A percentile compares a stretch with the other conserved stretches of the same genome.
phyloP scores from a whole-genome alignment of 2,797 vertebrate genomes.

The Sebastiscus tertius region DNA sequence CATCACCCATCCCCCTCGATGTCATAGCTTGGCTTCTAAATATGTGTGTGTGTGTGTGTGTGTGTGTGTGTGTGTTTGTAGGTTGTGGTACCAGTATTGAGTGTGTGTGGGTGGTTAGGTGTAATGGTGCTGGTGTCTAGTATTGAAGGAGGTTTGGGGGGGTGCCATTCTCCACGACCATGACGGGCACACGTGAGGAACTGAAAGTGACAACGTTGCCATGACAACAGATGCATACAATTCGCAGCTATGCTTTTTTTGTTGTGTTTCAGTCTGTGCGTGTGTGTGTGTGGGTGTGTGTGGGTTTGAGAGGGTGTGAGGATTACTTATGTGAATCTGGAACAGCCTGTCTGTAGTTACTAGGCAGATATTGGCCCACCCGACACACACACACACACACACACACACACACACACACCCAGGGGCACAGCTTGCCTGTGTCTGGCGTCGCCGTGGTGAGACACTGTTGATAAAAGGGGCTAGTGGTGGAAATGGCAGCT shows the following conservation, averaged over 20 bases:
- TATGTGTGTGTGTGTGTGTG: conserved; percentile 23
- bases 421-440: conserved; percentile 63
- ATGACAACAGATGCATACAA: conserved; percentile 53
- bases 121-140: conserved; percentile 8
- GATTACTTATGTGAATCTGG: conserved; percentile 72
- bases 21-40: conserved; percentile 47
- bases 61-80: conserved; percentile 40
- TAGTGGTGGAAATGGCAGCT: conserved; percentile 71
- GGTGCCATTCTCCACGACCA: conserved; percentile 14
- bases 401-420: conserved; percentile 46
- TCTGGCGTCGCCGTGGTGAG: conserved; percentile 63
- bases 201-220: conserved; percentile 45
- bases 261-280: conserved; percentile 10
- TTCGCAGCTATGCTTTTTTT: conserved; percentile 23
- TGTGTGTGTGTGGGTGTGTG: not conserved
- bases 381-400: conserved; percentile 35
- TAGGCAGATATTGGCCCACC: conserved; percentile 69
- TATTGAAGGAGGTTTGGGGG: not conserved
- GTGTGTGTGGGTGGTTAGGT: conserved; percentile 19
- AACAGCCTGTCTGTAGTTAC: conserved; percentile 71
- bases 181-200: conserved; percentile 44
- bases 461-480: conserved; percentile 72
- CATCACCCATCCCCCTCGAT: conserved; percentile 68
- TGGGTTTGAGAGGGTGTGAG: conserved; percentile 10
- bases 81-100: not conserved